phyloP scores from a whole-genome alignment of 2,113 vertebrate genomes.

The Chamaetylas fuelleborni region DNA sequence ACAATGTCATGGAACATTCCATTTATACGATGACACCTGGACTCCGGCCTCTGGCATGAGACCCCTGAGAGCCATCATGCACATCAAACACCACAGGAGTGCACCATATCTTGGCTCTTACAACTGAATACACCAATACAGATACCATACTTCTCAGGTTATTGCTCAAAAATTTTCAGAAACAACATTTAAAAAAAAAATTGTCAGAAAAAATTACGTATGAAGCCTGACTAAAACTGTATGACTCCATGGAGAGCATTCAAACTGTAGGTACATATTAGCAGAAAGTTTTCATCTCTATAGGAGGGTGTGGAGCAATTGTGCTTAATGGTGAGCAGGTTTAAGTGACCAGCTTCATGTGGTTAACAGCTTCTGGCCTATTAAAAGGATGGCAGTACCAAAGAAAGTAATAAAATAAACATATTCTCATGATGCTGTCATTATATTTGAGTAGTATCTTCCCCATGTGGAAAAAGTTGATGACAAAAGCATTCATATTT shows the following conservation, averaged over 20 bases:
- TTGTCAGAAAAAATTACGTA: neutral
- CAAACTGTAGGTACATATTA: neutral
- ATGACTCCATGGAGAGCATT: neutral
- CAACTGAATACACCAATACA: neutral
- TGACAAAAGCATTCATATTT: neutral
- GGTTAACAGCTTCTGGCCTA: neutral
- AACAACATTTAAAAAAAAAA: neutral
- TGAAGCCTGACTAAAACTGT: neutral
- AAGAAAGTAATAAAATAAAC: neutral
- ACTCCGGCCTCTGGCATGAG: neutral
- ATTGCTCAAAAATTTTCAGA: neutral
- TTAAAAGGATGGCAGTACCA: neutral
- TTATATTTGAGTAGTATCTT: neutral
- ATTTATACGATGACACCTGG: neutral
- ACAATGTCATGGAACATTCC: neutral
- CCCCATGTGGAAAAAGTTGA: neutral
- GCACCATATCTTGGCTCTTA: accelerated
- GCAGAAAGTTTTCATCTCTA: neutral
- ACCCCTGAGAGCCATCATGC: neutral
- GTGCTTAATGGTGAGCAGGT: neutral
- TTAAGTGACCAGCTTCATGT: neutral
- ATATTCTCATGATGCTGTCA: accelerated
- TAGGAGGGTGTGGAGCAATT: neutral
- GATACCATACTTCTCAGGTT: accelerated
- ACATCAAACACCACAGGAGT: neutral